Evolutionary conservation across 35 echinoderm and acorn worm species (phyloP), one percentile per base, ranked within the genome.

Genomic region (Heliocidaris erythrogramma): DNA sequence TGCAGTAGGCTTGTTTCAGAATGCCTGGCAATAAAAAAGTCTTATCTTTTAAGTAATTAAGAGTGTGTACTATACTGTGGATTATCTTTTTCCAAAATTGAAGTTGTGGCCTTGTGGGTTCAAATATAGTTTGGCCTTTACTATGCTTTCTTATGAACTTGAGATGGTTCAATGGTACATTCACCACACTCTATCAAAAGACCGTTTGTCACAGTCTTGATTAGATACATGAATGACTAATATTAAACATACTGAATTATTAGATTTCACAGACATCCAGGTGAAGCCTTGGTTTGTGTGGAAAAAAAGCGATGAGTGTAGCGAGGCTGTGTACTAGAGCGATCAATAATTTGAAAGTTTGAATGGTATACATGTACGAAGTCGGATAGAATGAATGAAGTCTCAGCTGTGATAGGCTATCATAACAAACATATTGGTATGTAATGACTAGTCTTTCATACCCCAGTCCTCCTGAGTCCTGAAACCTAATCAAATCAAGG

Each of bases 341-440:
- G 17, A 78, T 78, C 65, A 78, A 56, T 56, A 56, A 56, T 56
- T 10, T 56, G 65, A 0, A 78, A 78, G 65, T 78, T 7, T 78
- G 65, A 78, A 78, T 78, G 65, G 65, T 18, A n/a, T n/a, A n/a
- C n/a, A n/a, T n/a, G n/a, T n/a, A 21, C 27, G 18, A n/a, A 27
- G 27, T 18, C 4, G n/a, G 18, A n/a, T 78, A 27, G 65, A 78
- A 4, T 78, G 3, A n/a, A n/a, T 21, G 65, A 78, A 78, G 65
- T 27, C 65, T 27, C 65, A 78, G n/a, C 65, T 78, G 65, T 78
- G 17, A 78, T 18, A 21, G 18, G 18, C 8, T 27, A 78, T 78
- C 65, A 78, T 78, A 78, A 78, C 65, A 78, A 78, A 78, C 65
- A 78, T 78, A 78, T 78, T 78, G 65, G 65, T 78, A 7, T 78